Percentiles rank a stretch among this genome's conserved stretches.
phyloP scores from a whole-genome alignment of 2,797 vertebrate species.

The Merluccius polli region DNA sequence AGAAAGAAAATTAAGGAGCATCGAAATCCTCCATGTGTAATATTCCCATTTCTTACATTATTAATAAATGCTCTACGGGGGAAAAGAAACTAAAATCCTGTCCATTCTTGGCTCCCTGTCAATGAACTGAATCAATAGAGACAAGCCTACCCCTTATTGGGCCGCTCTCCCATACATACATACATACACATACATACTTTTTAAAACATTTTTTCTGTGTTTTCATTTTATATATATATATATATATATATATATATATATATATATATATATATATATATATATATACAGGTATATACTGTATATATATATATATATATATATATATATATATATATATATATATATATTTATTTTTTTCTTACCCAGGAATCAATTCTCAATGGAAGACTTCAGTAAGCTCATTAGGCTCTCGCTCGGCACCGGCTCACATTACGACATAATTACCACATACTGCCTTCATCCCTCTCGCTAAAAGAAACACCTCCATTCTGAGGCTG shows the following conservation, averaged over 20 bases:
- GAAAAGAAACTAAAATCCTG: slow-evolving; percentile 56
- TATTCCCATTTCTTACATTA: slow-evolving; percentile 63
- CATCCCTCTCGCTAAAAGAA: slow-evolving; percentile 63
- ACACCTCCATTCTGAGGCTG: slow-evolving; percentile 64
- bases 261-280: too few species aligned
- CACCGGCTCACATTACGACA: slow-evolving; percentile 67
- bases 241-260: too few species aligned
- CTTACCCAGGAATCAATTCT: slow-evolving; percentile 71
- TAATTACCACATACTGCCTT: slow-evolving; percentile 74
- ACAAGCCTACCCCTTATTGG: slow-evolving; percentile 67
- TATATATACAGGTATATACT: too few species aligned
- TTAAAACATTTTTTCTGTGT: too few species aligned
- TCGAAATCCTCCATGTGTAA: slow-evolving; percentile 50
- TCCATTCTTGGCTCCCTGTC: slow-evolving; percentile 58
- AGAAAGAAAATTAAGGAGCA: neutral
- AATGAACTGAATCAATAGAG: slow-evolving; percentile 73
- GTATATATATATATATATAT: too few species aligned
- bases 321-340: slow-evolving; percentile 43
- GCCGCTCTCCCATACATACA: slow-evolving; percentile 46
- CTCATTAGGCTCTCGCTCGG: slow-evolving; percentile 77
- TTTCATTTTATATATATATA: too few species aligned
- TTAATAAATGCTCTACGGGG: slow-evolving; percentile 63
- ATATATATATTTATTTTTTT: slow-evolving; percentile 26
- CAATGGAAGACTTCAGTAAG: slow-evolving; percentile 72
- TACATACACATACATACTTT: neutral